Evolutionary conservation across 2,888 invertebrate genomes (phyloP).

Genomic region (Tillus elongatus): DNA sequence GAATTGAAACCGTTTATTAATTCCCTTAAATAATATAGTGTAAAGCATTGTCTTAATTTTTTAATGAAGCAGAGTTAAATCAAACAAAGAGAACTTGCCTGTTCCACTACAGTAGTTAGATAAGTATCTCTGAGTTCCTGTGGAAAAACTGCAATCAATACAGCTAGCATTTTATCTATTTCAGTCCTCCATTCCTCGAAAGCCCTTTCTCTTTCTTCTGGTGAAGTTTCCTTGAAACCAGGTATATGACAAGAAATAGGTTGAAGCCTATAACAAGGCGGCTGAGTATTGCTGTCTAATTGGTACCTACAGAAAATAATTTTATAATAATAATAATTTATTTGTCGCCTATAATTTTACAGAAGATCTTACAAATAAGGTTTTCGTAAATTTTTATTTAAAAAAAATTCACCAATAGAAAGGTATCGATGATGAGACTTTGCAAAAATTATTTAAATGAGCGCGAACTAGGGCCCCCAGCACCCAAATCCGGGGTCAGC

Average conservation of each 20-base stretch:
- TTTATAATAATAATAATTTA: too few relatives aligned
- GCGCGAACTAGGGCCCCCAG: too few relatives aligned
- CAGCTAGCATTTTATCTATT: slow-evolving; percentile 54
- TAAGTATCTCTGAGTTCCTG: slow-evolving; percentile 72
- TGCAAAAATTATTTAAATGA: too few relatives aligned
- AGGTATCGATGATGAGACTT: too few relatives aligned
- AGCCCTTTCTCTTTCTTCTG: slow-evolving; percentile 44
- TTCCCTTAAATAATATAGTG: background rate
- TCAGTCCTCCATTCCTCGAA: slow-evolving; percentile 49
- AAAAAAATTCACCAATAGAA: too few relatives aligned
- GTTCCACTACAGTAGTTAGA: slow-evolving; percentile 71
- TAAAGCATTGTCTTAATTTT: background rate
- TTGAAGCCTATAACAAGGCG: slow-evolving; percentile 67
- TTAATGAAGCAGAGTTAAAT: slow-evolving; percentile 4
- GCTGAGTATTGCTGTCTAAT: slow-evolving; percentile 62
- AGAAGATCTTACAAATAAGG: too few relatives aligned
- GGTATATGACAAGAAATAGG: slow-evolving; percentile 49
- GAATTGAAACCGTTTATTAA: slow-evolving; percentile 23
- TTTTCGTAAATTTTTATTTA: too few relatives aligned
- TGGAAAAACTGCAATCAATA: slow-evolving; percentile 61
- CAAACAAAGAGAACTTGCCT: slow-evolving; percentile 45
- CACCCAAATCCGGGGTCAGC: too few relatives aligned
- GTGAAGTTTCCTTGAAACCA: slow-evolving; percentile 43
- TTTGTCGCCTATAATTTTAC: too few relatives aligned
- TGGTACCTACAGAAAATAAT: slow-evolving; percentile 59